A percentile compares a stretch with the other conserved stretches of the same genome.
These are phyloP conservation scores for Selene dorsalis DNA, from an alignment of 2,797 vertebrate genomes.

Conservation along the genomic window DNA sequence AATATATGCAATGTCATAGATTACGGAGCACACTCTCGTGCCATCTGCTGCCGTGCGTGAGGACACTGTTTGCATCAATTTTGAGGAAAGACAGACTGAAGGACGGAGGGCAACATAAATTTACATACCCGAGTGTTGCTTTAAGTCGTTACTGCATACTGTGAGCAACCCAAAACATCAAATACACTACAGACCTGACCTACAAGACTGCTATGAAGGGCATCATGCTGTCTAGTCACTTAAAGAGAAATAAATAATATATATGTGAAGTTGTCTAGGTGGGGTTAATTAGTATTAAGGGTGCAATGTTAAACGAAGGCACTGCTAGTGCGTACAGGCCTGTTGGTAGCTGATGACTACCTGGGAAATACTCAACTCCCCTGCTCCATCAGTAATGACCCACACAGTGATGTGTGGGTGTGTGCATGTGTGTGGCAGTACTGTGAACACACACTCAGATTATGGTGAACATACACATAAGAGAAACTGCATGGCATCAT, in stretches of 20 bases:
- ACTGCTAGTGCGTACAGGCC: constrained; percentile 18
- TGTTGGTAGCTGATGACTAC: constrained; percentile 23
- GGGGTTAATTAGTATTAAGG: constrained; percentile 21
- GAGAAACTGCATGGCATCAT: constrained; percentile 12
- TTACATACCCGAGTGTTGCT: constrained; percentile 62
- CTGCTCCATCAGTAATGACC: constrained; percentile 21
- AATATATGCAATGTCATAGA: constrained; percentile 71
- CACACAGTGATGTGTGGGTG: not conserved
- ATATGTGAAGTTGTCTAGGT: not conserved
- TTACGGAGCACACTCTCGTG: constrained; percentile 43
- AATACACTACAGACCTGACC: constrained; percentile 44
- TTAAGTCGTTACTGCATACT: constrained; percentile 56
- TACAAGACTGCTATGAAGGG: constrained; percentile 41
- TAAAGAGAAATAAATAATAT: constrained; percentile 18
- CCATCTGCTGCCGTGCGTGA: constrained; percentile 73
- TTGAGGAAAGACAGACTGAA: constrained; percentile 55
- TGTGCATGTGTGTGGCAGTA: not conserved
- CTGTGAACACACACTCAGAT: constrained; percentile 8
- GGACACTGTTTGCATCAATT: constrained; percentile 52
- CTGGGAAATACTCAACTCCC: constrained; percentile 24
- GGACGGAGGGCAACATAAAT: constrained; percentile 66
- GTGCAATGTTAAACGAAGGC: constrained; percentile 32
- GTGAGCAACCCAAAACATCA: constrained; percentile 52
- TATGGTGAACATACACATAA: not conserved
- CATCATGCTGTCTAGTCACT: constrained; percentile 38